Evolutionary conservation across 64 coral and sea anemone genomes (phyloP), one percentile per base, ranked within the genome.

Genomic region (Pachyseris speciosa): DNA sequence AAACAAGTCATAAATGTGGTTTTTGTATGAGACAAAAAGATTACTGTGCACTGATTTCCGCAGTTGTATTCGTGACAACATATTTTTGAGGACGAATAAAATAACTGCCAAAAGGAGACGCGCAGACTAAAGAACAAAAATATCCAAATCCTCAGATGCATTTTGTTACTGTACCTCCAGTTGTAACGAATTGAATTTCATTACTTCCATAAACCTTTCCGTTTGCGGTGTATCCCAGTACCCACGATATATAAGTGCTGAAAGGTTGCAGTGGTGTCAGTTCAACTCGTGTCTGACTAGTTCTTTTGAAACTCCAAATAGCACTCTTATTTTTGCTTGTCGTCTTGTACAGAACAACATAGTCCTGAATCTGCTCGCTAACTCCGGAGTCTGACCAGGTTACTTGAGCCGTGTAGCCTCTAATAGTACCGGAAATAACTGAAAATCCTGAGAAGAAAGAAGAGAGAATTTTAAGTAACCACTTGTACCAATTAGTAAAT

Each of bases 161-260:
- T 64, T 27, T 28, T 25, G 27, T 13, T 57, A 57, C 52, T 19
- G 4, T 57, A 70, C 77, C 77, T 80, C 17, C 53, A 24, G 51
- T 38, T 4, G 77, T 80, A 0, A 7, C 2, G 36, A 80, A 80
- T 24, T 12, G 3, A 39, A 60, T 20, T 1, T 32, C 52, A 17
- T 37, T 53, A 55, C 77, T 80, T 60, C 51, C 77, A 36, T 80
- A 80, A 1, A 80, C 77, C 19, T 80, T 34, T 57, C 28, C 1
- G 29, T 32, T 25, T 22, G 51, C 17, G 7, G 48, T 80, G 7
- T 80, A 80, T 0, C 77, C 49, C 51, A 80, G 9, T 25, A 80
- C 29, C 20, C 50, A 60, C 3, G 53, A 6, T 0, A 19, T 37
- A n/a, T 80, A 80, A 1, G 59, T 51, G 9, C 20, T 61, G 9